Evolutionary conservation across 2,113 vertebrate species (phyloP).

Genomic region (Ranitomeya imitator): DNA sequence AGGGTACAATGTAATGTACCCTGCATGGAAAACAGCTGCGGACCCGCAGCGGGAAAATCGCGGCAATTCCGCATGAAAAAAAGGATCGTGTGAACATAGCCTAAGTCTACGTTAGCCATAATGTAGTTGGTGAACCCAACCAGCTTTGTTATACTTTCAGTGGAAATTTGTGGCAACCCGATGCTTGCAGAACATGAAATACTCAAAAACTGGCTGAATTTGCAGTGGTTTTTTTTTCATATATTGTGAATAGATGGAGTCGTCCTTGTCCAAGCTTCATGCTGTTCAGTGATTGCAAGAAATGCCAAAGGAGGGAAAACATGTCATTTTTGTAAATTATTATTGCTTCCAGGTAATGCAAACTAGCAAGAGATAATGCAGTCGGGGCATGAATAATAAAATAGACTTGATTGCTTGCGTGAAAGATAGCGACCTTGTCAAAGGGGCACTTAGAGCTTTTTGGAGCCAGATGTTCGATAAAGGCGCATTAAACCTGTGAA

Average conservation of each 20-base stretch:
- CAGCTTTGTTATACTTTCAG: not conserved
- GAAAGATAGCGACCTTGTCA: constrained; percentile 28
- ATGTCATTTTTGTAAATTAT: constrained; percentile 30
- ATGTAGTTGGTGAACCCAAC: not conserved
- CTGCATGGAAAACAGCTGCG: too few relatives aligned
- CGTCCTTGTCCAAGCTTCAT: constrained; percentile 15
- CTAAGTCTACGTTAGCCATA: not conserved
- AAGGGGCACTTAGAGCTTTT: constrained; percentile 5
- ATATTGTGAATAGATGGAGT: not conserved
- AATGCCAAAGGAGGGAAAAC: constrained; percentile 31
- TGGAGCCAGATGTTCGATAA: constrained; percentile 39
- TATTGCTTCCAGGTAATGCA: constrained; percentile 36
- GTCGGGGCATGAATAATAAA: constrained; percentile 45
- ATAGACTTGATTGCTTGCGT: constrained; percentile 19
- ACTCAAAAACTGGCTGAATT: not conserved
- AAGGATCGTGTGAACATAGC: too few relatives aligned
- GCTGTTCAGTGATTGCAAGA: constrained; percentile 26
- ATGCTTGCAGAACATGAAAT: not conserved
- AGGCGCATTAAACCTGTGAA: constrained; percentile 19
- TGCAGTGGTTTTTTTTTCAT: not conserved
- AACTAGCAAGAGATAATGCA: constrained; percentile 41
- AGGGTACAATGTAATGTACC: too few relatives aligned
- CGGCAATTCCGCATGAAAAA: too few relatives aligned
- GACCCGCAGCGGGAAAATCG: too few relatives aligned
- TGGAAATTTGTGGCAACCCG: not conserved